These are phyloP conservation scores for Fringilla coelebs DNA, from an alignment of 2,797 vertebrate species.

Conservation along the genomic window DNA sequence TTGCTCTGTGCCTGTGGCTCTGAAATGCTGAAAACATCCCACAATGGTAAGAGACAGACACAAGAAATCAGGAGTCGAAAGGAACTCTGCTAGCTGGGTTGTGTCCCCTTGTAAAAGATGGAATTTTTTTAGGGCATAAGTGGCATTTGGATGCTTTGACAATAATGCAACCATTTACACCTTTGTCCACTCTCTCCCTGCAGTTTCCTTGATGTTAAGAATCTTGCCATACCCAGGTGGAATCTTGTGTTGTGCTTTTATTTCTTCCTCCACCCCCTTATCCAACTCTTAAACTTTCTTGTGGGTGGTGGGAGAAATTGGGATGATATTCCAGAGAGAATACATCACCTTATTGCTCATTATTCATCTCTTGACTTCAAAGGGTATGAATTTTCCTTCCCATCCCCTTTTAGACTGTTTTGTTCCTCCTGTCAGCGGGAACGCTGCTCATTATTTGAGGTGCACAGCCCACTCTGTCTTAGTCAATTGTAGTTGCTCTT, in stretches of 20 bases:
- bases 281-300: not conserved
- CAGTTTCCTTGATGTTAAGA: not conserved
- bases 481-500: constrained; percentile 14
- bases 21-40: not conserved
- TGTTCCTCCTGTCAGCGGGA: not conserved
- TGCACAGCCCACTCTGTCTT: constrained; percentile 14
- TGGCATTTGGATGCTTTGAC: not conserved
- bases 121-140: not conserved
- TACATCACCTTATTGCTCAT: not conserved
- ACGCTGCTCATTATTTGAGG: not conserved
- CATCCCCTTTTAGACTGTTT: constrained; percentile 4
- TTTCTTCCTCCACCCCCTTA: not conserved
- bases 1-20: not conserved
- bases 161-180: not conserved
- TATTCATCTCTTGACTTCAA: constrained; percentile 14
- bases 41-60: not conserved
- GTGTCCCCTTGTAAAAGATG: not conserved
- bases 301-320: not conserved
- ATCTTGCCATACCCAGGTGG: not conserved
- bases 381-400: not conserved
- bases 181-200: not conserved
- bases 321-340: not conserved
- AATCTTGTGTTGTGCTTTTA: not conserved
- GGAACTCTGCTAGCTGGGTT: not conserved
- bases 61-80: not conserved